Conservation (phyloP, 1,140 invertebrate species). For the Choristoneura fumiferana region DNA sequence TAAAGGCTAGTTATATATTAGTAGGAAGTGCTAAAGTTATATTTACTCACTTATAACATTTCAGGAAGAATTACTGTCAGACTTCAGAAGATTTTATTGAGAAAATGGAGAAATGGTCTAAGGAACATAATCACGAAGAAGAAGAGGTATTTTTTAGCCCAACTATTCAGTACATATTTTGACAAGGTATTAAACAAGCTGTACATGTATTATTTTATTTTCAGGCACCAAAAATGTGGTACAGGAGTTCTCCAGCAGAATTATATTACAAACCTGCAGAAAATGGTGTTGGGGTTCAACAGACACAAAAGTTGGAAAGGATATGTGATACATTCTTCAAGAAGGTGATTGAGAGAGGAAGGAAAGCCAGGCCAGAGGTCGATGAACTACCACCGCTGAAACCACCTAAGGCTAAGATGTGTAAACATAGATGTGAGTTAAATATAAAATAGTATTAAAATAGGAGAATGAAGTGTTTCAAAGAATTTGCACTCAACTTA, state of each 20-base stretch:
- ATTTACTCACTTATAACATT: slow-evolving; percentile 23
- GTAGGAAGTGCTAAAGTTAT: no score
- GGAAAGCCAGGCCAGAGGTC: slow-evolving; percentile 80
- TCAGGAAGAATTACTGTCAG: slow-evolving; percentile 83
- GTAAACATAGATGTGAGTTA: slow-evolving; percentile 83
- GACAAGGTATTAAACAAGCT: no score
- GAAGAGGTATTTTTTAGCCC: slow-evolving; percentile 47
- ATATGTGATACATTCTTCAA: slow-evolving; percentile 87
- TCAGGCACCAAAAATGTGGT: slow-evolving; percentile 86
- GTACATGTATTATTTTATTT: slow-evolving; percentile 27
- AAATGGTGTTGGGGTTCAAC: slow-evolving; percentile 39
- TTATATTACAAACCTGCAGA: slow-evolving; percentile 87
- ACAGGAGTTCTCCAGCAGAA: slow-evolving; percentile 92
- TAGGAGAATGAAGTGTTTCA: no score
- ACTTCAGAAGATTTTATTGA: slow-evolving; percentile 85
- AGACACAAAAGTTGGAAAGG: slow-evolving; percentile 63
- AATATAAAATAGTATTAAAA: neutral
- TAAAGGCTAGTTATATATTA: no score
- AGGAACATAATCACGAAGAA: slow-evolving; percentile 80
- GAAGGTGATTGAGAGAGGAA: slow-evolving; percentile 84
- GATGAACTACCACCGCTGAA: slow-evolving; percentile 84
- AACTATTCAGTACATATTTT: neutral
- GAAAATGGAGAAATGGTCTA: slow-evolving; percentile 83
- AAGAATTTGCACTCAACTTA: no score
- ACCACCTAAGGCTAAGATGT: slow-evolving; percentile 82